phyloP scores from a whole-genome alignment of 1,140 invertebrate genomes.

The Drosophila kanapiae region DNA sequence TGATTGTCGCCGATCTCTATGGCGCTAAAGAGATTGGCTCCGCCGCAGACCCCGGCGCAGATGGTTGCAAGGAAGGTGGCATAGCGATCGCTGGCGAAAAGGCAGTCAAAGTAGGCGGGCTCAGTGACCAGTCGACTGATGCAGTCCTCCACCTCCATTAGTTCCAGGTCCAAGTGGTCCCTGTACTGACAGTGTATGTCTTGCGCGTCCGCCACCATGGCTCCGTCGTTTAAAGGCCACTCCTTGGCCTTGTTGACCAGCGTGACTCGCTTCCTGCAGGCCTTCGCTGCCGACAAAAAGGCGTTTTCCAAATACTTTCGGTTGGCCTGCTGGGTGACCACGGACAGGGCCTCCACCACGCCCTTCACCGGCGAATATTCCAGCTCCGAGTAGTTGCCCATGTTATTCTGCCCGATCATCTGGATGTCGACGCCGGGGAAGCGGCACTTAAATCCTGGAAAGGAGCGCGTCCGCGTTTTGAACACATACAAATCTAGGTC shows the following conservation, averaged over 20 bases:
- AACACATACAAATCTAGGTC: slow-evolving; percentile 69
- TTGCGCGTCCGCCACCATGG: slow-evolving; percentile 41
- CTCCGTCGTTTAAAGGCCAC: slow-evolving; percentile 67
- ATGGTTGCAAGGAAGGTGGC: slow-evolving; percentile 73
- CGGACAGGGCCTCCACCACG: slow-evolving; percentile 70
- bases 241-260: slow-evolving; percentile 60
- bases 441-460: slow-evolving; percentile 65
- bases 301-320: slow-evolving; percentile 51
- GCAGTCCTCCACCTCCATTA: slow-evolving; percentile 55
- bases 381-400: slow-evolving; percentile 67
- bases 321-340: slow-evolving; percentile 26
- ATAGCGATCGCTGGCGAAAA: slow-evolving; percentile 74
- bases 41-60: slow-evolving; percentile 66
- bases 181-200: slow-evolving; percentile 19
- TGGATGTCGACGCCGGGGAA: slow-evolving; percentile 63
- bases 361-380: slow-evolving; percentile 73
- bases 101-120: slow-evolving; percentile 61
- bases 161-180: slow-evolving; percentile 52
- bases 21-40: slow-evolving; percentile 70
- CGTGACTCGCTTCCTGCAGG: slow-evolving; percentile 50
- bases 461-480: slow-evolving; percentile 54
- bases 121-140: slow-evolving; percentile 41
- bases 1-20: slow-evolving; percentile 63
- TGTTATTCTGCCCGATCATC: slow-evolving; percentile 69
- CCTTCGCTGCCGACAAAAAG: slow-evolving; percentile 34